A percentile compares a stretch with the other conserved stretches of the same genome.
phyloP scores from a whole-genome alignment of 2,113 vertebrate genomes.

The Alectura lathami region DNA sequence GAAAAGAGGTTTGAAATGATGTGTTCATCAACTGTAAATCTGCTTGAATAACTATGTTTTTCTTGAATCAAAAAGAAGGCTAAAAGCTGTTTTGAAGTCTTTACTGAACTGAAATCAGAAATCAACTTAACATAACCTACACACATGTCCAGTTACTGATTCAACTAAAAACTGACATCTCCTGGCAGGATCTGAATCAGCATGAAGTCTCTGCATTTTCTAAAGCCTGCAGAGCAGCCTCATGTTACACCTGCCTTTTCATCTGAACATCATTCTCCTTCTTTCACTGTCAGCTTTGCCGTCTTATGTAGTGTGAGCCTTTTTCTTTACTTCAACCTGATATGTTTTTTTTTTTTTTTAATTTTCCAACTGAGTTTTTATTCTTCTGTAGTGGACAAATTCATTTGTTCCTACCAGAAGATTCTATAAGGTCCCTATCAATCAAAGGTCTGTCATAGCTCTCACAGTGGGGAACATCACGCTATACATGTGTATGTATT shows the following conservation, averaged over 20 bases:
- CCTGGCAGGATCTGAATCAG: constrained; percentile 20
- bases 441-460: neutral
- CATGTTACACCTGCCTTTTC: neutral
- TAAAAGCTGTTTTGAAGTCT: neutral
- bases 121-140: neutral
- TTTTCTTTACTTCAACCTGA: neutral
- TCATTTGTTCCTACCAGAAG: neutral
- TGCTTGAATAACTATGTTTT: neutral
- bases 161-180: constrained; percentile 30
- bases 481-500: neutral
- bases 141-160: neutral
- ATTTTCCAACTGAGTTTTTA: neutral
- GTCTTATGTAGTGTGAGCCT: neutral
- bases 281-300: neutral
- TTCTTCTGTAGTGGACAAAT: neutral
- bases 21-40: neutral
- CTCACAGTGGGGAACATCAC: neutral
- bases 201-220: neutral
- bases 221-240: neutral
- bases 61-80: neutral
- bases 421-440: neutral
- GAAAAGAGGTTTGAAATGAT: neutral
- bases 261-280: neutral
- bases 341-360: neutral
- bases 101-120: neutral